Base-by-base conservation (phyloP, 2,888 invertebrate genomes). In the Pelosia muscerda region DNA sequence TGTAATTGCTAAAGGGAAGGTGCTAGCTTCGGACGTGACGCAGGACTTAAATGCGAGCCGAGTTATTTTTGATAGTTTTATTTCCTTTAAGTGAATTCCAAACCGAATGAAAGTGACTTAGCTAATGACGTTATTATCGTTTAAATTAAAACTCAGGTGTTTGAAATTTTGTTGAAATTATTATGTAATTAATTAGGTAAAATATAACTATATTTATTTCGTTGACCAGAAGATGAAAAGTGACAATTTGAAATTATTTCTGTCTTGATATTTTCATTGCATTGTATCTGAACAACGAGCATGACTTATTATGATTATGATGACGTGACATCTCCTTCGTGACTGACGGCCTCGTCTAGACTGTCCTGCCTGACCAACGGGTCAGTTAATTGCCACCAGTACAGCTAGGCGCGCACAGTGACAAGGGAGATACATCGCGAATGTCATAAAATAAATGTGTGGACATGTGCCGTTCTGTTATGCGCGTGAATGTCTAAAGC, bases 1-100 rank as follows among this genome's bases (percentile, higher is more conserved):
- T 92, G 91, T 93, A 90, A 92, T 93, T 92, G 90, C 92, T 90
- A 94, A 93, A 89, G 93, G 93, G 94, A 94, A 94, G 94, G 94
- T 95, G 94, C 94, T 95, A 95, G 94, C 94, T 94, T 93, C 93
- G 93, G 93, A 94, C 93, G 92, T 93, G 92, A 93, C 92, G 93
- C 92, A 92, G 94, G 93, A 94, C 94, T 90, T 88, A 84, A 84
- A 90, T 89, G 94, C 94, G 94, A 92, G 90, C 92, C 94, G 93
- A 93, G 91, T 95, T 95, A 94, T 95, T 95, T 95, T 95, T 94
- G 94, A 94, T 95, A 95, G 92, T 93, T 94, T 94, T 94, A 92
- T 94, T 94, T 90, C 89, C 89, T 94, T 94, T 92, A 93, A 92
- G 94, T 93, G 94, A 92, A 92, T 91, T 92, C 91, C 90, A 90